Evolutionary conservation across 2,888 invertebrate species (phyloP).

Genomic region (Dynastes tityus): DNA sequence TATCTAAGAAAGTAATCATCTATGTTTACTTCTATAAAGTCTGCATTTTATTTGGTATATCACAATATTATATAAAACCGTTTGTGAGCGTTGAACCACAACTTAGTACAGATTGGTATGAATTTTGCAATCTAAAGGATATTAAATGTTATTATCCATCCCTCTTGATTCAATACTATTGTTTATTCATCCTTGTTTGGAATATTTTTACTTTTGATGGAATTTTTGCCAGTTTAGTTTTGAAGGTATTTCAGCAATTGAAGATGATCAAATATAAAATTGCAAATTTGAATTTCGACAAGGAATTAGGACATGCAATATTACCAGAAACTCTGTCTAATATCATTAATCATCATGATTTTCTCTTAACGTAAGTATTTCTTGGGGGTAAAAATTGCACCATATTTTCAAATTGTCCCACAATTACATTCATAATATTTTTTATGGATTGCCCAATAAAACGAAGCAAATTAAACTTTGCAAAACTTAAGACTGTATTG

Average conservation of each 20-base stretch:
- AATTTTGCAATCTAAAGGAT: not conserved
- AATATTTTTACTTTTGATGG: conserved; percentile 22
- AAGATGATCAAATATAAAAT: conserved; percentile 18
- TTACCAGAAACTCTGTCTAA: not conserved
- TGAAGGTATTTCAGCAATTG: conserved; percentile 4
- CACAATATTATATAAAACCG: conserved; percentile 13
- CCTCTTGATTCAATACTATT: conserved; percentile 9
- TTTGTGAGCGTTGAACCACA: not conserved
- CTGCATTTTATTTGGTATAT: conserved; percentile 1
- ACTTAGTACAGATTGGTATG: conserved; percentile 11
- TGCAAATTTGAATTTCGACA: conserved; percentile 7
- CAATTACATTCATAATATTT: no score
- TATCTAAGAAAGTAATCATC: conserved; percentile 10
- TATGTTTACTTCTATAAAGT: conserved; percentile 4
- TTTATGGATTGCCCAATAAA: no score
- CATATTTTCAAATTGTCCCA: no score
- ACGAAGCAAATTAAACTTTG: no score
- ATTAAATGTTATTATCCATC: not conserved
- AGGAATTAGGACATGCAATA: not conserved
- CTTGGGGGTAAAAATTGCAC: no score
- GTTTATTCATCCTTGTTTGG: conserved; percentile 11
- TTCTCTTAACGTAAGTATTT: conserved; percentile 8
- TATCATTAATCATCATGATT: conserved; percentile 8
- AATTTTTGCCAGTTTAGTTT: not conserved
- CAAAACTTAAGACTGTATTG: no score